Percentiles rank a stretch among this genome's conserved stretches.
phyloP scores from a whole-genome alignment of 2,888 invertebrate genomes.

The Temnothorax ravouxi region DNA sequence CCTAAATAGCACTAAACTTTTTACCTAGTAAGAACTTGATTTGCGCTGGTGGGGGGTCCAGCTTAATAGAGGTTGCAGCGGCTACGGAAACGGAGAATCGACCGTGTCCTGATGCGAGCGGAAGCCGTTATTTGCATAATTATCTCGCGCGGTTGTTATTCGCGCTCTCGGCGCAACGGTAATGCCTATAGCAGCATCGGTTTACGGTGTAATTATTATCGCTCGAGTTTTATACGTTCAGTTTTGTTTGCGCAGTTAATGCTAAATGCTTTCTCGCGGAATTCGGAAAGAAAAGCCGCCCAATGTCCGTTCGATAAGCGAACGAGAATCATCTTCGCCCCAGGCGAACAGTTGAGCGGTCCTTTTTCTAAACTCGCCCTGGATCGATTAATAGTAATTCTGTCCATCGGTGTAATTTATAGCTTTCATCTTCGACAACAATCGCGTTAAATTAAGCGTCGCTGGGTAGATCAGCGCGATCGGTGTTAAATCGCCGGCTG shows the following conservation, averaged over 20 bases:
- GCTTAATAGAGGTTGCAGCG: too few relatives aligned
- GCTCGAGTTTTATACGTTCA: conserved; percentile 1
- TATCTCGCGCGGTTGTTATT: conserved; percentile 44
- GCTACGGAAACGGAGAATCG: conserved; percentile 38
- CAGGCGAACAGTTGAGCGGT: too few relatives aligned
- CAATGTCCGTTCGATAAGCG: not conserved
- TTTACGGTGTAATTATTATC: conserved; percentile 44
- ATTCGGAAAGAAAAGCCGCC: not conserved
- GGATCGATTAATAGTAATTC: conserved; percentile 35
- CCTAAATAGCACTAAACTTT: too few relatives aligned
- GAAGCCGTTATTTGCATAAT: conserved; percentile 51
- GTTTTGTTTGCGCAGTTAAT: conserved; percentile 22
- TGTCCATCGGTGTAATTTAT: conserved; percentile 48
- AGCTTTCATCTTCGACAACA: conserved; percentile 54
- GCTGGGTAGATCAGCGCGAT: conserved; percentile 44
- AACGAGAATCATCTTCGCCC: not conserved
- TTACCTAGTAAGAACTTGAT: too few relatives aligned
- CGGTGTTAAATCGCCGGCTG: conserved; percentile 56
- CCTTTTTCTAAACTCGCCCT: not conserved
- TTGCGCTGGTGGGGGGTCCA: too few relatives aligned
- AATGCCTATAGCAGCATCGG: conserved; percentile 37
- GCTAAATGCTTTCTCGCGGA: not conserved
- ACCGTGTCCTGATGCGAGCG: conserved; percentile 1
- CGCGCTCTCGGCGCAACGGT: conserved; percentile 43
- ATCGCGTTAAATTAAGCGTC: conserved; percentile 66